Percentiles rank a stretch among this genome's conserved stretches.
These are phyloP conservation scores for Ephydatia muelleri DNA, from an alignment of 37 sponge, comb jelly and placozoan genomes.

Conservation along the genomic window DNA sequence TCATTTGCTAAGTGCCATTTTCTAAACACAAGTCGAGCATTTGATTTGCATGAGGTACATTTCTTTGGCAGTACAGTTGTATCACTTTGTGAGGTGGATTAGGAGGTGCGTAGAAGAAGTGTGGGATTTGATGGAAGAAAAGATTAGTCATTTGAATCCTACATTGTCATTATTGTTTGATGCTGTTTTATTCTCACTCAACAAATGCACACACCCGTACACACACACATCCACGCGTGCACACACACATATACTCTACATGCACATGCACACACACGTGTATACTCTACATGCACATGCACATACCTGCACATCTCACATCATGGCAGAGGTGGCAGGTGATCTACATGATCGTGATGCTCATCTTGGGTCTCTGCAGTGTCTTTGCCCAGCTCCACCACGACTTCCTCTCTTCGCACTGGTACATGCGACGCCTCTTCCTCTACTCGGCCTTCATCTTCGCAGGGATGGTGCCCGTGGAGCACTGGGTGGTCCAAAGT, in stretches of 20 bases:
- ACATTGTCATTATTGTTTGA: no score
- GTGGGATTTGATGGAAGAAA: no score
- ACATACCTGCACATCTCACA: slow-evolving; percentile 4
- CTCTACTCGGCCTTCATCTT: slow-evolving; percentile 74
- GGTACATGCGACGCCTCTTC: slow-evolving; percentile 67
- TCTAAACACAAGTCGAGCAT: no score
- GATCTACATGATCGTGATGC: slow-evolving; percentile 57
- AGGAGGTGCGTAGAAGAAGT: no score
- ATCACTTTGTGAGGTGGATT: no score
- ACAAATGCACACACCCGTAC: background rate
- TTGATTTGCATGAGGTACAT: no score
- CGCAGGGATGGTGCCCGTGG: slow-evolving; percentile 80
- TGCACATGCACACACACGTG: no score
- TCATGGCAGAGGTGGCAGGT: slow-evolving; percentile 68
- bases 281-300: no score
- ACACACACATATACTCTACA: background rate
- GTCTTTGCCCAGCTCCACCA: slow-evolving; percentile 64
- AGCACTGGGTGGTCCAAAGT: slow-evolving; percentile 72
- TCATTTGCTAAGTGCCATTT: no score
- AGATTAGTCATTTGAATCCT: no score
- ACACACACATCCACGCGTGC: background rate
- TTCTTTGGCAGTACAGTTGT: no score
- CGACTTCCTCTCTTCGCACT: slow-evolving; percentile 72
- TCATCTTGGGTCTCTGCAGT: slow-evolving; percentile 40
- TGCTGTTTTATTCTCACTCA: no score